phyloP scores from a whole-genome alignment of 2,888 invertebrate genomes.

The Tinea semifulvella region DNA sequence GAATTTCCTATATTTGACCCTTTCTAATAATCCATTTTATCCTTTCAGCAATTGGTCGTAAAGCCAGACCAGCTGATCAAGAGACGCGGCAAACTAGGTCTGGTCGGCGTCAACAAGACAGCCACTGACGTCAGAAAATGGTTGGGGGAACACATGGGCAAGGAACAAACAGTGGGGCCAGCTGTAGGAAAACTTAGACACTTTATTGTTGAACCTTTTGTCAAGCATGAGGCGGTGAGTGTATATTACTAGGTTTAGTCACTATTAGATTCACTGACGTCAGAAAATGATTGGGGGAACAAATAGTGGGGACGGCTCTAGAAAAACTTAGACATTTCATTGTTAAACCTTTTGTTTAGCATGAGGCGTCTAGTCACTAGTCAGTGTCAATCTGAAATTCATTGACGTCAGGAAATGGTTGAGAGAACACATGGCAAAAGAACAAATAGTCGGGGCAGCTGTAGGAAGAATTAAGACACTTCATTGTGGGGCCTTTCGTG shows the following conservation, averaged over 20 bases:
- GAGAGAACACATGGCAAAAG: no score
- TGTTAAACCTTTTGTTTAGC: constrained; percentile 95
- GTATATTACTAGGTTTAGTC: no score
- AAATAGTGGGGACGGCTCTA: constrained; percentile 82
- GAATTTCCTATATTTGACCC: no score
- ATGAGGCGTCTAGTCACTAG: no score
- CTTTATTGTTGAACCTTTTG: constrained; percentile 97
- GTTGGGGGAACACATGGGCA: constrained; percentile 84
- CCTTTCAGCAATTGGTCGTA: constrained; percentile 86
- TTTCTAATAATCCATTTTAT: no score
- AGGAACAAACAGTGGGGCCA: constrained; percentile 87
- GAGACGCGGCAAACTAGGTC: constrained; percentile 94
- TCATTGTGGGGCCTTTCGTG: constrained; percentile 98
- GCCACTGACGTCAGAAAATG: constrained; percentile 83
- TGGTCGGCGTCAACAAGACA: constrained; percentile 93
- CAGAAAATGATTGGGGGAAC: no score
- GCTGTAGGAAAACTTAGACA: constrained; percentile 88
- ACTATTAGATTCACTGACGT: no score
- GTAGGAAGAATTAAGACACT: constrained; percentile 88
- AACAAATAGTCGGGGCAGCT: no score
- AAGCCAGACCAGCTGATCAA: constrained; percentile 99
- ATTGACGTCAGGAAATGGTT: no score
- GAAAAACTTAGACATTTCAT: constrained; percentile 95
- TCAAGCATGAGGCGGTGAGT: constrained; percentile 85
- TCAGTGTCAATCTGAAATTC: constrained; percentile 90